A percentile compares a stretch with the other conserved stretches of the same genome.
phyloP scores from a whole-genome alignment of 2,113 vertebrate genomes.

The Vulpes vulpes region DNA sequence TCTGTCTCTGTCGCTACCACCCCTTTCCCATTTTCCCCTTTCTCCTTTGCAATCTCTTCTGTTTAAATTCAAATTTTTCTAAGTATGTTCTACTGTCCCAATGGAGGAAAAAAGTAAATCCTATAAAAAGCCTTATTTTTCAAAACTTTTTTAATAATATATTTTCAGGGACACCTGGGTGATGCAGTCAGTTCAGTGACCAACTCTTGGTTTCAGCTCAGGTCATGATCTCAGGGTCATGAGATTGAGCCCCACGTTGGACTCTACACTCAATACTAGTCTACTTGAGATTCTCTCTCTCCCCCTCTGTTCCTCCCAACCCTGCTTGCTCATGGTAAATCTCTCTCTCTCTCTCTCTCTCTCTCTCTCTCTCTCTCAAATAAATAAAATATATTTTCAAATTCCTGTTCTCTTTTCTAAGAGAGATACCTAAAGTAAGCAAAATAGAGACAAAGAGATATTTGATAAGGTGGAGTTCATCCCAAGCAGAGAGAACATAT shows the following conservation, averaged over 20 bases:
- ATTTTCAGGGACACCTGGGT: not conserved
- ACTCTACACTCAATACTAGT: not conserved
- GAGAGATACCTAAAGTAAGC: not conserved
- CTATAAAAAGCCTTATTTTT: not conserved
- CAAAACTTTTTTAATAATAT: not conserved
- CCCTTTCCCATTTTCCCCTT: not conserved
- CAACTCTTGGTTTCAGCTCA: not conserved
- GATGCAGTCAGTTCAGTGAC: not conserved
- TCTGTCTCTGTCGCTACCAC: not conserved
- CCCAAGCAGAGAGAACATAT: not conserved
- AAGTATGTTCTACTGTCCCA: not conserved
- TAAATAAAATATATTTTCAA: not conserved
- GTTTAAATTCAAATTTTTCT: constrained; percentile 55
- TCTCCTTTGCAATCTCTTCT: not conserved
- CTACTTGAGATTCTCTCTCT: not conserved
- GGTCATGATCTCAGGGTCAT: not conserved
- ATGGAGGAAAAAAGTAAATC: not conserved
- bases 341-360: not conserved
- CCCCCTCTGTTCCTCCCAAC: not conserved
- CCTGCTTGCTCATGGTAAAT: not conserved
- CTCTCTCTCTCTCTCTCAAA: not conserved
- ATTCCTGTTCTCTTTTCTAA: not conserved
- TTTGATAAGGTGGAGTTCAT: not conserved
- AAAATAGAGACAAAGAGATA: not conserved
- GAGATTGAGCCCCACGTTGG: not conserved